phyloP scores from a whole-genome alignment of 1,140 invertebrate species.

The Zaprionus africanus region DNA sequence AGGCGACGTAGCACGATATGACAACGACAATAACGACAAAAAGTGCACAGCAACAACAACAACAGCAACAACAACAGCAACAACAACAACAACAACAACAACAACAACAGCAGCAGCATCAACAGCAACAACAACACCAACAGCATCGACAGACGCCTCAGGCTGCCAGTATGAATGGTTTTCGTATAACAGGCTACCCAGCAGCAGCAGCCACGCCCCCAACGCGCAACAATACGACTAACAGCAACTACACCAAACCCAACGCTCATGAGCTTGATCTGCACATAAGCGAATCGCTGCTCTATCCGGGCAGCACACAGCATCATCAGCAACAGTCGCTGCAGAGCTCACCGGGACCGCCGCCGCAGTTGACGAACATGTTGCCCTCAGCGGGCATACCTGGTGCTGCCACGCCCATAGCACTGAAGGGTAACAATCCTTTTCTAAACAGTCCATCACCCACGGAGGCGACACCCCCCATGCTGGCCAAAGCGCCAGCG shows the following conservation, averaged over 20 bases:
- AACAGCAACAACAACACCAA: slow-evolving; percentile 41
- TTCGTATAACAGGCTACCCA: slow-evolving; percentile 80
- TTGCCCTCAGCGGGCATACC: slow-evolving; percentile 64
- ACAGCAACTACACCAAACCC: slow-evolving; percentile 61
- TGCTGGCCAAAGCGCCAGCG: slow-evolving; percentile 1
- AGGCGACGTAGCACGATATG: slow-evolving; percentile 41
- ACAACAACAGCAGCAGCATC: slow-evolving; percentile 39
- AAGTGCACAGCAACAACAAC: slow-evolving; percentile 55
- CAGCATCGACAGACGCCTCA: slow-evolving; percentile 25
- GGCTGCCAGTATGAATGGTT: slow-evolving; percentile 72
- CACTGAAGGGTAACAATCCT: slow-evolving; percentile 79
- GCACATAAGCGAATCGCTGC: slow-evolving; percentile 75
- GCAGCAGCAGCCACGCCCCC: slow-evolving; percentile 73
- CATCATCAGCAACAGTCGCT: slow-evolving; percentile 55
- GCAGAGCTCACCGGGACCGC: slow-evolving; percentile 67
- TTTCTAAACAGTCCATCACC: slow-evolving; percentile 80
- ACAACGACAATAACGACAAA: slow-evolving; percentile 69
- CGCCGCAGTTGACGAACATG: slow-evolving; percentile 72
- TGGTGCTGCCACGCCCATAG: slow-evolving; percentile 71
- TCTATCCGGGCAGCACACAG: slow-evolving; percentile 68
- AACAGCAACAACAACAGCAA: slow-evolving; percentile 20
- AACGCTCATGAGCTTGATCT: slow-evolving; percentile 69
- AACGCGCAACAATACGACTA: slow-evolving; percentile 36
- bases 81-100: slow-evolving; percentile 27
- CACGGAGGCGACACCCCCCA: slow-evolving; percentile 52